phyloP scores from a whole-genome alignment of 2,113 vertebrate species.

The Arothron firmamentum region DNA sequence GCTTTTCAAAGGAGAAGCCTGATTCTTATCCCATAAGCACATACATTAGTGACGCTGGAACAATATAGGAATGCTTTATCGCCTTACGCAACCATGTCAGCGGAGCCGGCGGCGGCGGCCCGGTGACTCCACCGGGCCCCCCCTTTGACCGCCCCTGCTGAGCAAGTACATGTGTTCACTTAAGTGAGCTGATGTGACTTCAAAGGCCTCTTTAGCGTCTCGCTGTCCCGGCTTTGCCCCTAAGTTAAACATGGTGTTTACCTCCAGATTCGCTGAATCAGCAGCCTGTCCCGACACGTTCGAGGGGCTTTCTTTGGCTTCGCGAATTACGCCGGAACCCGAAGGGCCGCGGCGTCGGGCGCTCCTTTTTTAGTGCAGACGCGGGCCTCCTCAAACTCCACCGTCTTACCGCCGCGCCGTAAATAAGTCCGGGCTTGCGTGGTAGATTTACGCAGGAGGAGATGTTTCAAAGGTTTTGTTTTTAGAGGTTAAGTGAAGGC shows the following conservation, averaged over 20 bases:
- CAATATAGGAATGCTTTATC: conserved; percentile 25
- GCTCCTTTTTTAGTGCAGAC: conserved; percentile 11
- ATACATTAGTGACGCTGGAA: conserved; percentile 9
- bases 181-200: conserved; percentile 44
- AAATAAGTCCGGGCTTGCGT: conserved; percentile 10
- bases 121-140: conserved; percentile 17
- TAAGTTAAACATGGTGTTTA: conserved; percentile 42
- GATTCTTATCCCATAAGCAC: conserved; percentile 2
- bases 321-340: conserved; percentile 1
- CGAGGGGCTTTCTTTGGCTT: background rate
- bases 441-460: background rate
- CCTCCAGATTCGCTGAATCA: conserved; percentile 21
- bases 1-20: conserved; percentile 12
- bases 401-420: background rate
- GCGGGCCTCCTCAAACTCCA: conserved; percentile 6
- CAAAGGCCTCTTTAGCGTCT: conserved; percentile 29
- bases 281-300: conserved; percentile 26
- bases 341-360: conserved; percentile 7
- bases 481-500: background rate
- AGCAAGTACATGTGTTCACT: conserved; percentile 15
- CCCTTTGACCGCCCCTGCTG: conserved; percentile 14
- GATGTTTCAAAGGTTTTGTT: conserved; percentile 11
- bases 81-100: conserved; percentile 18
- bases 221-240: conserved; percentile 11
- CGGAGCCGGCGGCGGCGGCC: conserved; percentile 4